These are phyloP conservation scores for Chromoteleia sp. DNA, from an alignment of 2,888 invertebrate species.

Conservation along the genomic window DNA sequence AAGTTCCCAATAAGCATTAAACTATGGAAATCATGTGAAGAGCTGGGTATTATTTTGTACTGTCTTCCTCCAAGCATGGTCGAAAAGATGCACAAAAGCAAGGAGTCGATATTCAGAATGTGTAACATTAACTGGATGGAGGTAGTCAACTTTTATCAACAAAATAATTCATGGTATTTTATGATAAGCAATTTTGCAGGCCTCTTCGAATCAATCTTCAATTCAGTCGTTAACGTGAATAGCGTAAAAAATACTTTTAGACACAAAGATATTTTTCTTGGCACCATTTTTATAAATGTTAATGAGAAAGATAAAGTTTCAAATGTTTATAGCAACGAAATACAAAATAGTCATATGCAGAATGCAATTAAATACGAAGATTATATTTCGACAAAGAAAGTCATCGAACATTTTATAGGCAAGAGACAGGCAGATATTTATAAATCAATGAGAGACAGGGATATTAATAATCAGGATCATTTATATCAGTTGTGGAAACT, in stretches of 20 bases:
- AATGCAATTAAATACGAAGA: slow-evolving; percentile 21
- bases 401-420: slow-evolving; percentile 33
- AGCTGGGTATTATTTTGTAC: slow-evolving; percentile 34
- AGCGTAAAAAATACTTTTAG: slow-evolving; percentile 6
- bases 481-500: slow-evolving; percentile 30
- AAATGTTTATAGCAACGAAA: background rate
- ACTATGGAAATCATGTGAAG: slow-evolving; percentile 34
- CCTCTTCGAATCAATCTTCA: slow-evolving; percentile 19
- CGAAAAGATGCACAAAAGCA: background rate
- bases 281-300: background rate
- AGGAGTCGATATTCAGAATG: slow-evolving; percentile 5
- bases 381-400: slow-evolving; percentile 36
- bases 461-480: slow-evolving; percentile 2
- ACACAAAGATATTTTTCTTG: slow-evolving; percentile 18
- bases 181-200: slow-evolving; percentile 1
- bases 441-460: background rate
- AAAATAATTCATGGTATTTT: slow-evolving; percentile 12
- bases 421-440: background rate
- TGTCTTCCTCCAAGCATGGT: slow-evolving; percentile 11
- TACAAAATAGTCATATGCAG: background rate
- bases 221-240: background rate
- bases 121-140: slow-evolving; percentile 2
- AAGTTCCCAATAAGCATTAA: slow-evolving; percentile 33
- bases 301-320: background rate
- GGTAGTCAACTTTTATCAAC: background rate